Conservation (phyloP, 2,888 invertebrate genomes). For the Abrostola tripartita region DNA sequence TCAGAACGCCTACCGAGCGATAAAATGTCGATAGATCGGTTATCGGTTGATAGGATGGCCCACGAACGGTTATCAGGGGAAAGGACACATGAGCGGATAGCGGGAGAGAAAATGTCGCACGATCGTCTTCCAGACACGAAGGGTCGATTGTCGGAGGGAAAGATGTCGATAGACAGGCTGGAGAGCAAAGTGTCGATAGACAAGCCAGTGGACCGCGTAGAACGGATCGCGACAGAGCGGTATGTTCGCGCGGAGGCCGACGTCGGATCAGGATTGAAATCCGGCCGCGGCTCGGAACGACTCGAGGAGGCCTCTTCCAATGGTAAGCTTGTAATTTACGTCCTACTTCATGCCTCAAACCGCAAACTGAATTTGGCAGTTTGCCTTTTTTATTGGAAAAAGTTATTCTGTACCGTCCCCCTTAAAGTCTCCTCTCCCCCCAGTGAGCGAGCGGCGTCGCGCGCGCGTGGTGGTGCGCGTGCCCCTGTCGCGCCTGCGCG, state of each 20-base stretch:
- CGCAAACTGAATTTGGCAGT: too few relatives aligned
- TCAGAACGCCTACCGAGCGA: constrained; percentile 61
- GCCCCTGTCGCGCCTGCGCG: constrained; percentile 74
- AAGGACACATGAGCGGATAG: constrained; percentile 45
- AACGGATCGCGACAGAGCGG: constrained; percentile 59
- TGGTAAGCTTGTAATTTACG: constrained; percentile 62
- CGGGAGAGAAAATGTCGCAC: constrained; percentile 48
- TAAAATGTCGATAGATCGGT: constrained; percentile 62
- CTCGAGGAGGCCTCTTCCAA: constrained; percentile 76
- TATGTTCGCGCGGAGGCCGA: constrained; percentile 82
- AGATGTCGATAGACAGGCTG: constrained; percentile 61
- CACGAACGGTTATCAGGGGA: constrained; percentile 63
- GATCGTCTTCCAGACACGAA: constrained; percentile 54
- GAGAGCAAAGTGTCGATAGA: constrained; percentile 65
- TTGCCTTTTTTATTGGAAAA: background rate
- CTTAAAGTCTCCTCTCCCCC: background rate
- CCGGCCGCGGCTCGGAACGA: constrained; percentile 74
- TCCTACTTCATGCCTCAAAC: too few relatives aligned
- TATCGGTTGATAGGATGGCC: constrained; percentile 62
- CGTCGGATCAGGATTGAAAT: constrained; percentile 77
- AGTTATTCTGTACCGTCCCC: background rate
- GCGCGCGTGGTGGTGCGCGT: constrained; percentile 74
- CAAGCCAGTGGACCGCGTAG: constrained; percentile 59
- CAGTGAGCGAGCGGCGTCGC: constrained; percentile 61
- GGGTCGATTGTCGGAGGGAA: constrained; percentile 68